These are phyloP conservation scores for Augochlora pura DNA, from an alignment of 1,140 invertebrate species.

Conservation along the genomic window DNA sequence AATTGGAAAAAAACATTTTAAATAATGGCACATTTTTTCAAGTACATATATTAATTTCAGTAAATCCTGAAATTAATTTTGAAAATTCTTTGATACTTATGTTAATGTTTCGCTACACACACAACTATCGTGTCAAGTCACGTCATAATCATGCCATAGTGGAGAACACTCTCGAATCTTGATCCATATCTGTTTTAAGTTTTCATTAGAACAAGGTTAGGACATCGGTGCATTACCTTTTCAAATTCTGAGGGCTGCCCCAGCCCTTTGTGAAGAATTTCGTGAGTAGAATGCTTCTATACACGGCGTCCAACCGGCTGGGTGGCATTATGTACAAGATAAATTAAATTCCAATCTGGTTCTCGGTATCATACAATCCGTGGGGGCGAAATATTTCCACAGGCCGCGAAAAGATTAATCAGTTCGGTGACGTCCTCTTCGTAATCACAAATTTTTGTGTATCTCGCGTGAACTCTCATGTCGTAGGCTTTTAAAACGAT, in stretches of 20 bases:
- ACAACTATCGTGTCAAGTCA: no score
- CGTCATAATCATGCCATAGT: background rate
- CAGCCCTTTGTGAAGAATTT: constrained; percentile 98
- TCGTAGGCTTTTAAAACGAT: background rate
- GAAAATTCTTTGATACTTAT: background rate
- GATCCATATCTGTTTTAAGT: background rate
- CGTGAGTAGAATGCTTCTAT: constrained; percentile 92
- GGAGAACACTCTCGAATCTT: background rate
- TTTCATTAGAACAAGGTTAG: constrained; percentile 1
- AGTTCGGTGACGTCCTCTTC: background rate
- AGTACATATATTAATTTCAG: no score
- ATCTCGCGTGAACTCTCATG: background rate
- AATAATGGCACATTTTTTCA: no score
- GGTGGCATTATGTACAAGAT: constrained; percentile 82
- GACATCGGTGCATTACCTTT: constrained; percentile 85
- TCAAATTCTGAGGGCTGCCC: constrained; percentile 95
- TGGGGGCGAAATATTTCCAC: background rate
- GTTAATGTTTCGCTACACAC: background rate
- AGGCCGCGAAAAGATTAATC: background rate
- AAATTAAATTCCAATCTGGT: background rate
- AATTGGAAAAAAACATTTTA: no score
- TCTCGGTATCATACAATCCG: background rate
- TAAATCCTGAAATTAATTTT: background rate
- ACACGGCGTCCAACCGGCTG: constrained; percentile 92
- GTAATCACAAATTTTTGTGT: background rate